Evolutionary conservation across 2,797 vertebrate species (phyloP).

Genomic region (Pterois miles): DNA sequence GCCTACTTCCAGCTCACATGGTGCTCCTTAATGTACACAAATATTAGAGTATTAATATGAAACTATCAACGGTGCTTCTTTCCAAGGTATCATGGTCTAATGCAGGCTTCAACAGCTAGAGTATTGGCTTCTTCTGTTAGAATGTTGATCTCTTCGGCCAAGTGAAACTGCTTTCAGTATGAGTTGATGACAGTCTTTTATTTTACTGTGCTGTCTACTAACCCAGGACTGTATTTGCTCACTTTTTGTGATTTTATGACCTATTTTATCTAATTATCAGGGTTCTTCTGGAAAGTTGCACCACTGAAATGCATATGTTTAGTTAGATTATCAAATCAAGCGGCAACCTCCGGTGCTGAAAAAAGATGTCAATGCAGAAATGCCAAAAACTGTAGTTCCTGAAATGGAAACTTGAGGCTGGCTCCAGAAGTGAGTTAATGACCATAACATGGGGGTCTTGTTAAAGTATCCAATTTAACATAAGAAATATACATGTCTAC

Average conservation of each 20-base stretch:
- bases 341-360: accelerated
- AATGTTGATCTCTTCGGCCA: neutral
- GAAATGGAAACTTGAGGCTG: too few species aligned
- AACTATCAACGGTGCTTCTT: neutral
- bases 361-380: too few species aligned
- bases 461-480: too few species aligned
- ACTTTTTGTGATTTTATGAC: neutral
- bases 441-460: too few species aligned
- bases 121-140: neutral
- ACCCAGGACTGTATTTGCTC: neutral
- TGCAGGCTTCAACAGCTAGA: neutral
- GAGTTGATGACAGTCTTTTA: neutral
- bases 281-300: neutral
- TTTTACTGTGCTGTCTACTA: neutral
- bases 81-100: neutral
- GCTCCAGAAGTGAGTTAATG: too few species aligned
- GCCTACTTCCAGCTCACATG: neutral
- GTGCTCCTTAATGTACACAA: neutral
- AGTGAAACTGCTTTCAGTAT: neutral
- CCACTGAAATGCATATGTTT: neutral
- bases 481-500: too few species aligned
- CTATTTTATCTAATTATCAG: neutral
- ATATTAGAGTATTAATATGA: neutral
- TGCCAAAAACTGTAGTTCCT: too few species aligned
- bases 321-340: neutral